These are phyloP conservation scores for Sarcophaga subvicina DNA, from an alignment of 2,888 invertebrate species.

Conservation along the genomic window DNA sequence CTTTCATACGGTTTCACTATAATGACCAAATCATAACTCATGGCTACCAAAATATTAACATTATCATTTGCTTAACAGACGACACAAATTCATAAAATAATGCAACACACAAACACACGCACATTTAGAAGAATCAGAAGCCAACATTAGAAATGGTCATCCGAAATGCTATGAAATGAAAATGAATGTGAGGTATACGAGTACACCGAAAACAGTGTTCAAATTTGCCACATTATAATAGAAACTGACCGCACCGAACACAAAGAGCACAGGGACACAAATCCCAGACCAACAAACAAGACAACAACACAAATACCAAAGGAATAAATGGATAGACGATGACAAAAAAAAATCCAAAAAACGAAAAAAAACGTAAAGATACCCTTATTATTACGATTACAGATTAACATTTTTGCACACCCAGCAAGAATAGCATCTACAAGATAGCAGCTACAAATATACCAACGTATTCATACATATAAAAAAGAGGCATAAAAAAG, in stretches of 20 bases:
- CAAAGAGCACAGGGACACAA: background rate
- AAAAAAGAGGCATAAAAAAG: slow-evolving; percentile 61
- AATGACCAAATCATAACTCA: slow-evolving; percentile 69
- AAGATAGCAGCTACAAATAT: slow-evolving; percentile 17
- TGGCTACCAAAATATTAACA: slow-evolving; percentile 72
- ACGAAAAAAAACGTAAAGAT: slow-evolving; percentile 75
- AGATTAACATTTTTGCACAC: slow-evolving; percentile 73
- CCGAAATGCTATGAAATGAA: slow-evolving; percentile 50
- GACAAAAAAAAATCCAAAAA: slow-evolving; percentile 73
- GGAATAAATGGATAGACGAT: slow-evolving; percentile 73
- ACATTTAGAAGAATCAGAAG: slow-evolving; percentile 29
- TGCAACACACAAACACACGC: slow-evolving; percentile 9
- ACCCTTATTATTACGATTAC: slow-evolving; percentile 77
- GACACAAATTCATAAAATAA: slow-evolving; percentile 14
- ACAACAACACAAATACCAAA: slow-evolving; percentile 25
- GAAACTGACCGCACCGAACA: slow-evolving; percentile 60
- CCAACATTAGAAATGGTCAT: slow-evolving; percentile 58
- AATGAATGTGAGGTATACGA: too few relatives aligned
- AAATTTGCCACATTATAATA: slow-evolving; percentile 69
- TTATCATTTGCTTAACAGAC: slow-evolving; percentile 75
- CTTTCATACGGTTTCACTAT: slow-evolving; percentile 30
- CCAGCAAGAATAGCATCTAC: slow-evolving; percentile 49
- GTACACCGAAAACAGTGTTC: slow-evolving; percentile 41
- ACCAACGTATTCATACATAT: too few relatives aligned
- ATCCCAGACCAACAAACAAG: slow-evolving; percentile 4